Conservation (phyloP, 2,888 invertebrate genomes). For the Hoplodrina ambigua region DNA sequence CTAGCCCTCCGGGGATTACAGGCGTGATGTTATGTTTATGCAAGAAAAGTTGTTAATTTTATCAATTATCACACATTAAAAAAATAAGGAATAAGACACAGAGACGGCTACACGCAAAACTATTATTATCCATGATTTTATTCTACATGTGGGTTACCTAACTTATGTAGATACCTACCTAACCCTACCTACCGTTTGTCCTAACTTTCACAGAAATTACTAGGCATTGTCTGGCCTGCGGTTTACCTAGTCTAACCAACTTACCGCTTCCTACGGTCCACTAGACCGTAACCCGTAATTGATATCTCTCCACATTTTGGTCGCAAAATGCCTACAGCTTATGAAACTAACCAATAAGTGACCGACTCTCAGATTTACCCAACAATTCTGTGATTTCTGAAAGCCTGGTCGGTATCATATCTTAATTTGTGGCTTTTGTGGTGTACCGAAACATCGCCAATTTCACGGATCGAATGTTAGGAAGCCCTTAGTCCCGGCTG, state of each 20-base stretch:
- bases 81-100: too few relatives aligned
- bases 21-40: too few relatives aligned
- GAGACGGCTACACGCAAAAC: too few relatives aligned
- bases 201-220: slow-evolving; percentile 17
- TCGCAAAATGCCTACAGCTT: slow-evolving; percentile 7
- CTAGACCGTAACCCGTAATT: slow-evolving; percentile 22
- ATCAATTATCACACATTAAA: too few relatives aligned
- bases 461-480: background rate
- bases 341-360: slow-evolving; percentile 17
- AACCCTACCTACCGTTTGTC: background rate
- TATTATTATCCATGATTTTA: too few relatives aligned
- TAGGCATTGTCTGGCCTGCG: slow-evolving; percentile 2
- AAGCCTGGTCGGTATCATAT: background rate
- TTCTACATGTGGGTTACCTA: too few relatives aligned
- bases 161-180: too few relatives aligned
- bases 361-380: background rate
- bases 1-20: too few relatives aligned
- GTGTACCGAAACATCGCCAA: background rate
- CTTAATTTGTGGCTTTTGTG: slow-evolving; percentile 20
- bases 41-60: too few relatives aligned
- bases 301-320: slow-evolving; percentile 31
- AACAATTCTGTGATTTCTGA: background rate
- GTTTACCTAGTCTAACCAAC: slow-evolving; percentile 24
- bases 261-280: slow-evolving; percentile 1
- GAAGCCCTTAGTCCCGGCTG: too few relatives aligned